phyloP scores from a whole-genome alignment of 2,113 vertebrate genomes.

The Chionomys nivalis region DNA sequence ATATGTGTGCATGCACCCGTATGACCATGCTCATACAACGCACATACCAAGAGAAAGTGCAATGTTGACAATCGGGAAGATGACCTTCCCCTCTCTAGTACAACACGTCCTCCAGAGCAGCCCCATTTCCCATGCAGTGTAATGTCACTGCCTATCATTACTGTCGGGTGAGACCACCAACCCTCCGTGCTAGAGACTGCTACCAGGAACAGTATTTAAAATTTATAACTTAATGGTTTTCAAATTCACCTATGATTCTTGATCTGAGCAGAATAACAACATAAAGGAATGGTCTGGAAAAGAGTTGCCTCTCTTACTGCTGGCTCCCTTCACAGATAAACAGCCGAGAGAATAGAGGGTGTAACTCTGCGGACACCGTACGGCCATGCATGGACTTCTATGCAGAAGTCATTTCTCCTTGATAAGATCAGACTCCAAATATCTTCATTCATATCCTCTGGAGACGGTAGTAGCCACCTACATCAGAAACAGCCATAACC shows the following conservation, averaged over 20 bases:
- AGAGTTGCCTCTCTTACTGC: background rate
- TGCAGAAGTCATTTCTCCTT: constrained; percentile 17
- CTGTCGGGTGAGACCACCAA: background rate
- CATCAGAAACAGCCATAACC: background rate
- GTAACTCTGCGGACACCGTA: background rate
- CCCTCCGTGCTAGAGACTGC: background rate
- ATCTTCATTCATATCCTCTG: background rate
- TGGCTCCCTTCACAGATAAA: background rate
- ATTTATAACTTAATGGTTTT: constrained; percentile 9
- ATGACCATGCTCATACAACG: background rate
- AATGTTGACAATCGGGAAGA: background rate
- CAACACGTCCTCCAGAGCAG: background rate
- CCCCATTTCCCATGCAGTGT: background rate
- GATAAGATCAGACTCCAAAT: background rate
- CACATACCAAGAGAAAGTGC: background rate
- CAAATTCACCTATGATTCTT: constrained; percentile 23
- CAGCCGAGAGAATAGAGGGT: background rate
- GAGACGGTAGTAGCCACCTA: background rate
- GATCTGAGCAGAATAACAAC: background rate
- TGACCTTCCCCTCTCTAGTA: background rate
- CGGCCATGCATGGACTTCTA: background rate
- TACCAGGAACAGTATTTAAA: background rate
- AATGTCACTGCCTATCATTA: background rate
- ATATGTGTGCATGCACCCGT: background rate
- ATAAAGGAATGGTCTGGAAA: background rate